These are phyloP conservation scores for Brienomyrus brachyistius DNA, from an alignment of 2,113 vertebrate species.

Conservation along the genomic window DNA sequence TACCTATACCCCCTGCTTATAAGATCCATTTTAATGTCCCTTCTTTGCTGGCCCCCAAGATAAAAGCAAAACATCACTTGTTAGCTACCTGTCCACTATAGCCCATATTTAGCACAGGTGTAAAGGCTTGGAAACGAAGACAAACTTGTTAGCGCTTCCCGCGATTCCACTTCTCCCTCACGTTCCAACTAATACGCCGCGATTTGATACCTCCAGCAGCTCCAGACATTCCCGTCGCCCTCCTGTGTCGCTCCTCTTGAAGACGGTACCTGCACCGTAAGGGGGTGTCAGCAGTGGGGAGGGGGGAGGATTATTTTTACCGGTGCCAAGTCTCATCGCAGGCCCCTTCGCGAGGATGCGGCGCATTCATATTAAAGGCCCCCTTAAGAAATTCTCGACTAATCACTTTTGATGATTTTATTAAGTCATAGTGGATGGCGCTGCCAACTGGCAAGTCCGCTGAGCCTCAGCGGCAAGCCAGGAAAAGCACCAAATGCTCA, in stretches of 20 bases:
- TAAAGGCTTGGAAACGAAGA: not conserved
- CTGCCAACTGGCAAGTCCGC: constrained; percentile 60
- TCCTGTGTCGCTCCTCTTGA: not conserved
- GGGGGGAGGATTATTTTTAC: constrained; percentile 16
- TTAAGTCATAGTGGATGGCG: constrained; percentile 60
- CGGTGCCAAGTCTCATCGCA: constrained; percentile 9
- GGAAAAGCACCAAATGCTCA: constrained; percentile 52
- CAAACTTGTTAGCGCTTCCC: not conserved
- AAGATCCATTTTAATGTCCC: not conserved
- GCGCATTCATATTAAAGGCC: constrained; percentile 48
- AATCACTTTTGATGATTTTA: constrained; percentile 75
- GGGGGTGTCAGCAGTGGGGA: not conserved
- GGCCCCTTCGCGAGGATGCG: constrained; percentile 38
- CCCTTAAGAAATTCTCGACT: constrained; percentile 59
- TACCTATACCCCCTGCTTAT: not conserved
- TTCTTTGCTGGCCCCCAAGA: not conserved
- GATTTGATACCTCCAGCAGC: not conserved
- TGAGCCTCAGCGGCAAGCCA: constrained; percentile 47
- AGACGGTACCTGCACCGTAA: not conserved
- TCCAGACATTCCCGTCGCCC: not conserved
- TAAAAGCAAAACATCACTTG: not conserved
- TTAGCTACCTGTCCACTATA: not conserved
- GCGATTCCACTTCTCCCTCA: not conserved
- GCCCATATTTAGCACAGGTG: not conserved
- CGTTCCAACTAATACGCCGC: not conserved